Evolutionary conservation across 2,888 invertebrate genomes (phyloP).

Genomic region (Scrobipalpa costella): DNA sequence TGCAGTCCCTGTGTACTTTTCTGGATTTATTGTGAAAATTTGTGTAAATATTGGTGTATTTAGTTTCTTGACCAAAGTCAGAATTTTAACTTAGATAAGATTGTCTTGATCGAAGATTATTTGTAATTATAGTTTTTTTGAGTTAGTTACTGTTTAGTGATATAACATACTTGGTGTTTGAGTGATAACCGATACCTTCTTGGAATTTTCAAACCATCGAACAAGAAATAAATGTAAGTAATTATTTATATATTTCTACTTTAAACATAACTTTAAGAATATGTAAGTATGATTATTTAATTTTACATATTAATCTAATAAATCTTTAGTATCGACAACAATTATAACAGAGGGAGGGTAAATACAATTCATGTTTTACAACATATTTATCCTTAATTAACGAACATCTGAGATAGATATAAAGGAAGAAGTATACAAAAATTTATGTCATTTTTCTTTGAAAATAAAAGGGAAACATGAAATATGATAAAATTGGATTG

Average conservation of each 20-base stretch:
- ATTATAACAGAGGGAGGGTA: no score
- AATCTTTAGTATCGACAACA: no score
- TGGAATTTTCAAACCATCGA: background rate
- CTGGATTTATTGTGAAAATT: constrained; percentile 30
- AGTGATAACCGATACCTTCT: background rate
- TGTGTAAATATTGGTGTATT: constrained; percentile 16
- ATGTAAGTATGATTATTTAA: background rate
- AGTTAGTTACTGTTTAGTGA: constrained; percentile 19
- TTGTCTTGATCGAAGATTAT: constrained; percentile 26
- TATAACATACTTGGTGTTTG: constrained; percentile 12
- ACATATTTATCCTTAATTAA: no score
- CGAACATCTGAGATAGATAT: no score
- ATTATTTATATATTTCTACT: background rate
- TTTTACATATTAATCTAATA: no score
- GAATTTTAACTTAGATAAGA: constrained; percentile 26
- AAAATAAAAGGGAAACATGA: no score
- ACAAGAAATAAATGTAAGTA: constrained; percentile 19
- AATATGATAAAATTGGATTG: no score
- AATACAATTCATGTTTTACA: no score
- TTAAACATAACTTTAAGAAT: background rate
- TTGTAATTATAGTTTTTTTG: constrained; percentile 20
- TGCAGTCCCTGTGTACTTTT: constrained; percentile 34
- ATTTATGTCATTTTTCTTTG: no score
- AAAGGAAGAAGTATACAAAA: no score
- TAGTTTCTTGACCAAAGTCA: constrained; percentile 15